Evolutionary conservation across 1,140 invertebrate species (phyloP).

Genomic region (Sycophaga agraensis): DNA sequence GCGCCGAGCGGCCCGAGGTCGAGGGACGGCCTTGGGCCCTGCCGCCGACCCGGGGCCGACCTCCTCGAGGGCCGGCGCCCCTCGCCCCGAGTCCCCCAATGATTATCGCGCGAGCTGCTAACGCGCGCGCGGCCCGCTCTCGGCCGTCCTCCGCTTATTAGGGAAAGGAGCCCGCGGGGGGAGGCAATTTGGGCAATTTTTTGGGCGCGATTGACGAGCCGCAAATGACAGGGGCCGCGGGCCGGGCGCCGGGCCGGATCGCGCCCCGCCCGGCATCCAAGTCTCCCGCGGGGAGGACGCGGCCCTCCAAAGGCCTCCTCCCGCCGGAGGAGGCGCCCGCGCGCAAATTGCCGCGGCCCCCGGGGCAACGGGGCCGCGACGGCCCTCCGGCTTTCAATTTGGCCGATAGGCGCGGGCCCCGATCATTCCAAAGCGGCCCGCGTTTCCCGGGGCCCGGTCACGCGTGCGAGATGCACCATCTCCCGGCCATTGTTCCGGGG

Average conservation of each 20-base stretch:
- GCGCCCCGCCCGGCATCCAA: neutral
- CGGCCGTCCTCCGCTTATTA: too few species aligned
- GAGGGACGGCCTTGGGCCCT: slow-evolving; percentile 7
- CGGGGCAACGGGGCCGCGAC: too few species aligned
- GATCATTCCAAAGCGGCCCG: neutral
- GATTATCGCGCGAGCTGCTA: too few species aligned
- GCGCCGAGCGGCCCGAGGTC: too few species aligned
- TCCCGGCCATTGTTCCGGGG: too few species aligned
- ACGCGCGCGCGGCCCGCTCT: too few species aligned
- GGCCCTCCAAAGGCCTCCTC: too few species aligned
- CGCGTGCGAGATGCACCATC: neutral
- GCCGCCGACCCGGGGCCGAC: neutral
- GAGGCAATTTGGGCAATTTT: slow-evolving; percentile 26
- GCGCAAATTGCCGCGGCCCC: too few species aligned
- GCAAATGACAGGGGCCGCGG: slow-evolving; percentile 12
- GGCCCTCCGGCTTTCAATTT: slow-evolving; percentile 26
- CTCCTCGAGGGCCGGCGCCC: neutral
- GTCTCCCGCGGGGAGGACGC: too few species aligned
- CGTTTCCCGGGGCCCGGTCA: neutral
- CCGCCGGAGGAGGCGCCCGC: too few species aligned
- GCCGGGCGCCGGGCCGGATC: neutral
- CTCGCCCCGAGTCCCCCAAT: too few species aligned
- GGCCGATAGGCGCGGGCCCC: neutral
- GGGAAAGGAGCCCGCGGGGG: too few species aligned
- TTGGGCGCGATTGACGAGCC: slow-evolving; percentile 20